A percentile compares a stretch with the other conserved stretches of the same genome.
phyloP scores from a whole-genome alignment of 2,888 invertebrate species.

The Caenorhabditis wallacei region DNA sequence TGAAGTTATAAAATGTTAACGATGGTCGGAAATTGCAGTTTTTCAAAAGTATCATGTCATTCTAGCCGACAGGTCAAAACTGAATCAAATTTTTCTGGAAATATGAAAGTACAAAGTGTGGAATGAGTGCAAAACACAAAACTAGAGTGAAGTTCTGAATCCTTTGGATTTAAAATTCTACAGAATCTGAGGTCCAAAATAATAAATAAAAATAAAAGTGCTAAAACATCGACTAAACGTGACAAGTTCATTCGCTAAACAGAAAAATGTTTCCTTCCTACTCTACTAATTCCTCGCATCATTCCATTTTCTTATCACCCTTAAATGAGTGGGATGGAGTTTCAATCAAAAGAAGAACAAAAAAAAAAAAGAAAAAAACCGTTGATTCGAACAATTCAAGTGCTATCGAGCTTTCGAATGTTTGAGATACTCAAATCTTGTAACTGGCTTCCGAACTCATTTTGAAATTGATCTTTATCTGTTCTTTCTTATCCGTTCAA shows the following conservation, averaged over 20 bases:
- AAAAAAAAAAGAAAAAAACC: slow-evolving; percentile 17
- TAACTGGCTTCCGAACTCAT: background rate
- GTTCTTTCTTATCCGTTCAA: background rate
- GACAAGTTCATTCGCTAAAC: slow-evolving; percentile 14
- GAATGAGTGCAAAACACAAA: too few relatives aligned
- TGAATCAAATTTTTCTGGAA: background rate
- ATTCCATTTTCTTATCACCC: slow-evolving; percentile 11
- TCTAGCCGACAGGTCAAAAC: background rate
- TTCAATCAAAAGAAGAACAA: slow-evolving; percentile 11
- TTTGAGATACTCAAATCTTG: slow-evolving; percentile 32
- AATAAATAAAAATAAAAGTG: background rate
- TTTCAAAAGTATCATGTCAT: slow-evolving; percentile 14
- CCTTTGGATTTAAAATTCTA: too few relatives aligned
- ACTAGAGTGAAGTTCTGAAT: too few relatives aligned
- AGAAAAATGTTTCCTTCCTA: slow-evolving; percentile 26
- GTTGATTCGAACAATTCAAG: slow-evolving; percentile 35
- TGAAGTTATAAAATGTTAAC: slow-evolving; percentile 36
- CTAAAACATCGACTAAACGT: background rate
- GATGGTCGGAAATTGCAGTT: slow-evolving; percentile 40
- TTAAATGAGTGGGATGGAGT: slow-evolving; percentile 5
- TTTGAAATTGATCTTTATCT: slow-evolving; percentile 24
- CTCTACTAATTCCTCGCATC: slow-evolving; percentile 20
- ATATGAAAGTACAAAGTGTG: too few relatives aligned
- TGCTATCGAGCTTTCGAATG: slow-evolving; percentile 15
- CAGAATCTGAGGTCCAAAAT: too few relatives aligned